phyloP scores from a whole-genome alignment of 2,888 invertebrate genomes.

The Catonia carolina region DNA sequence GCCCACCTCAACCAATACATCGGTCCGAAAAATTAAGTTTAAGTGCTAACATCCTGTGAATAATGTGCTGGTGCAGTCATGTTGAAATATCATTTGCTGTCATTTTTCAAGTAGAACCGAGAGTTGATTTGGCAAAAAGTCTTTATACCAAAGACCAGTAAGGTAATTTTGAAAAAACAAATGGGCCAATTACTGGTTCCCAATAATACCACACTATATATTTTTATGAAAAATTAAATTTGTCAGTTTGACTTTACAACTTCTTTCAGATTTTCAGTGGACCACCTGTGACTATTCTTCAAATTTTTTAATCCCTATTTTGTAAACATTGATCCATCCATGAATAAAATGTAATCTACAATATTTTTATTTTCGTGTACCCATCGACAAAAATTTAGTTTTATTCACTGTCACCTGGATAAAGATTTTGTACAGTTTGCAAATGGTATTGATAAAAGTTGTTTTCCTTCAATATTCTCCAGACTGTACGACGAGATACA shows the following conservation, averaged over 20 bases:
- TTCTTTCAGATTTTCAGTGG: slow-evolving; percentile 6
- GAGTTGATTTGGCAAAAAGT: too few species aligned
- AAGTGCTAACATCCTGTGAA: too few species aligned
- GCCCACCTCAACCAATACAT: too few species aligned
- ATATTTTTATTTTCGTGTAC: not conserved
- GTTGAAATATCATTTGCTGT: too few species aligned
- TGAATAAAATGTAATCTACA: not conserved
- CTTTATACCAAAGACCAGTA: not conserved
- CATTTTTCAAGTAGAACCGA: too few species aligned
- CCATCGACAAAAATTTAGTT: not conserved
- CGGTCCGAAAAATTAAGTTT: too few species aligned
- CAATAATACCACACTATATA: slow-evolving; percentile 2
- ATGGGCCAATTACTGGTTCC: not conserved
- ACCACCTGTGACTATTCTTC: not conserved
- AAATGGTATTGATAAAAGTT: not conserved
- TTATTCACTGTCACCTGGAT: not conserved
- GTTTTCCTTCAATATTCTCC: slow-evolving; percentile 1
- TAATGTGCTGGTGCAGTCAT: too few species aligned
- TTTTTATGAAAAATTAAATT: not conserved
- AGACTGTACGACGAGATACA: not conserved
- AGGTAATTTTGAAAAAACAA: slow-evolving; percentile 2
- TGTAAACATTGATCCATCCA: not conserved
- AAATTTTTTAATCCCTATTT: not conserved
- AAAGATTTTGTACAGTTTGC: not conserved
- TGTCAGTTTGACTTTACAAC: not conserved